Evolutionary conservation across 2,797 vertebrate species (phyloP), one percentile per base, ranked within the genome.

Genomic region (Peromyscus nudipes): DNA sequence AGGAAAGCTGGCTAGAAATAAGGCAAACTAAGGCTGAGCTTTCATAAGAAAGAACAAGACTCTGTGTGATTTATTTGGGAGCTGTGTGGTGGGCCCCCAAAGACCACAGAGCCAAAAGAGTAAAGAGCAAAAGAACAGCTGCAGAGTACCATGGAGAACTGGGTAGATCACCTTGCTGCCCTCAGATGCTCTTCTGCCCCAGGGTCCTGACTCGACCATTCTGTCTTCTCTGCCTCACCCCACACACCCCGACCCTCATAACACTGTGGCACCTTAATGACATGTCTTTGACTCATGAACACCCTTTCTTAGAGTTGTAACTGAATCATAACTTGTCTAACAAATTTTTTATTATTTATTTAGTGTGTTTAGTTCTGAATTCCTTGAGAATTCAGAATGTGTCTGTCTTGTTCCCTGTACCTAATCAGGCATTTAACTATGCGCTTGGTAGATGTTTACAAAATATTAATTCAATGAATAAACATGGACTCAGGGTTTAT

Each of bases 61-160:
- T 17, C 55, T 57, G 55, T 55, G 52, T 57, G 55, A 19, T 57
- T 57, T 57, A 57, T 57, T 57, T 17, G 17, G 55, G 55, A 57
- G 55, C 55, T 57, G 55, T 17, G 55, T 57, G 55, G 55, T 19
- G 55, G 52, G 55, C 55, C 17, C 55, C 55, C 55, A 57, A 57
- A 57, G 55, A 57, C 55, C 55, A 57, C 19, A 57, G 55, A 57
- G 55, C 16, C 16, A 57, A 57, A 55, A 57, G 55, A 57, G 55
- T 57, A 57, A 19, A 57, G 55, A 57, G 55, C 17, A 19, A 57
- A 55, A 55, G 17, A 57, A 6, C 17, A 57, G 19, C 55, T 57
- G 3, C 4, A 52, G 10, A 11, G 29, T 3, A 37, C 23, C 6
- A 4, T 0, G 31, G 37, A 14, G 67, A 6, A 6, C 6, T 6